Evolutionary conservation across 2,113 vertebrate species (phyloP).

Genomic region (Hiodon alosoides): DNA sequence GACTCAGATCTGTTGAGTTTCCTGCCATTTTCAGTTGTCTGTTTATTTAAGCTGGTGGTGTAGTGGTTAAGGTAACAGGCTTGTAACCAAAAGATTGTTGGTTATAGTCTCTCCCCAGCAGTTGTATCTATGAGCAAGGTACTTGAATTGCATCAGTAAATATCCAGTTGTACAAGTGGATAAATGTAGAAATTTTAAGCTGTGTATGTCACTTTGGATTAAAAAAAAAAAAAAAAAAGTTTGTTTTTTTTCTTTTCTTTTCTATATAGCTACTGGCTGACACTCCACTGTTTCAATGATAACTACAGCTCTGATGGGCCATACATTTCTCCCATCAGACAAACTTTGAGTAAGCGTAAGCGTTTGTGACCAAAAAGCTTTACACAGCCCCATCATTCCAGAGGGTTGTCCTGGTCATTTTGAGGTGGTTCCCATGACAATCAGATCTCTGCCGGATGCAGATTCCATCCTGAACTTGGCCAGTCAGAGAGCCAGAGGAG

Average conservation of each 20-base stretch:
- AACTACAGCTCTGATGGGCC: neutral
- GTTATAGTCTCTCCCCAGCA: too few relatives aligned
- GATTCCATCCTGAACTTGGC: neutral
- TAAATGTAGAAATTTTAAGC: too few relatives aligned
- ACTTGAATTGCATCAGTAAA: too few relatives aligned
- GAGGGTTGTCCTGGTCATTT: neutral
- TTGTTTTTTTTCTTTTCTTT: neutral
- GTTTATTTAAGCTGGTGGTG: too few relatives aligned
- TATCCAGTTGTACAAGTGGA: too few relatives aligned
- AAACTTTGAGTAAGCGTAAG: neutral
- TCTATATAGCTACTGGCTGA: neutral
- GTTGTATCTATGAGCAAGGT: too few relatives aligned
- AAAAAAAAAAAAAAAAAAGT: too few relatives aligned
- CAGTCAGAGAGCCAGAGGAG: neutral
- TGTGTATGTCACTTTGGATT: too few relatives aligned
- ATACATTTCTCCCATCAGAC: neutral
- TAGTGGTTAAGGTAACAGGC: too few relatives aligned
- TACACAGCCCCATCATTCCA: neutral
- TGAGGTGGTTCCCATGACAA: constrained; percentile 15
- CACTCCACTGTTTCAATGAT: neutral
- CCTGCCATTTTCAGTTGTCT: too few relatives aligned
- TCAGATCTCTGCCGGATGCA: constrained; percentile 4
- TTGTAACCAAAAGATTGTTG: too few relatives aligned
- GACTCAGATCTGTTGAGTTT: too few relatives aligned
- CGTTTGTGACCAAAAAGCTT: neutral